Conservation (phyloP, 2,888 invertebrate genomes). For the Pristionchus fissidentatus region DNA sequence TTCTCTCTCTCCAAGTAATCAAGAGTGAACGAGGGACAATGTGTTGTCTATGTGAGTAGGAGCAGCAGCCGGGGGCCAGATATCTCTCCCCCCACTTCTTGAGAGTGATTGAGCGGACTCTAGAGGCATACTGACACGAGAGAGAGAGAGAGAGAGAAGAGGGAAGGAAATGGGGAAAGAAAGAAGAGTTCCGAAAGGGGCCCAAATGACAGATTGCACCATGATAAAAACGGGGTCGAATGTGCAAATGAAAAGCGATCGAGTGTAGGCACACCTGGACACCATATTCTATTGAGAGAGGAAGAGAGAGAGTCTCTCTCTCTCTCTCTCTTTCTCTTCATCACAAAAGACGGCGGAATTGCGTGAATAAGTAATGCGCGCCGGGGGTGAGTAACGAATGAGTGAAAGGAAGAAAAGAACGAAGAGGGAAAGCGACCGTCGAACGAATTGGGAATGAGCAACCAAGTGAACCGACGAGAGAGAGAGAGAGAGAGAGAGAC, state of each 20-base stretch:
- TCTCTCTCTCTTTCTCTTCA: no score
- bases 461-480: constrained; percentile 23
- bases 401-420: constrained; percentile 8
- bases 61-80: background rate
- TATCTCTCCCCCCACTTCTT: no score
- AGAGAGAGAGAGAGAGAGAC: background rate
- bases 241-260: no score
- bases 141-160: no score
- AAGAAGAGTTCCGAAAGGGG: no score
- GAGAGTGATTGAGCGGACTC: background rate
- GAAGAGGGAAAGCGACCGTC: background rate
- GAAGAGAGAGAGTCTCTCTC: background rate
- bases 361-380: constrained; percentile 44
- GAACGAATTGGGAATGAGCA: constrained; percentile 12
- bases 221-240: no score
- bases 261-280: no score
- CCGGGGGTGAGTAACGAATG: constrained; percentile 16
- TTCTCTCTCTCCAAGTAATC: no score
- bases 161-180: no score
- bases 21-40: constrained; percentile 3
- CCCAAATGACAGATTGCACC: constrained; percentile 4
- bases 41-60: background rate
- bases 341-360: constrained; percentile 28
- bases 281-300: no score
- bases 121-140: constrained; percentile 5